Evolutionary conservation across 2,888 invertebrate species (phyloP).

Genomic region (Epistrophe eligans): DNA sequence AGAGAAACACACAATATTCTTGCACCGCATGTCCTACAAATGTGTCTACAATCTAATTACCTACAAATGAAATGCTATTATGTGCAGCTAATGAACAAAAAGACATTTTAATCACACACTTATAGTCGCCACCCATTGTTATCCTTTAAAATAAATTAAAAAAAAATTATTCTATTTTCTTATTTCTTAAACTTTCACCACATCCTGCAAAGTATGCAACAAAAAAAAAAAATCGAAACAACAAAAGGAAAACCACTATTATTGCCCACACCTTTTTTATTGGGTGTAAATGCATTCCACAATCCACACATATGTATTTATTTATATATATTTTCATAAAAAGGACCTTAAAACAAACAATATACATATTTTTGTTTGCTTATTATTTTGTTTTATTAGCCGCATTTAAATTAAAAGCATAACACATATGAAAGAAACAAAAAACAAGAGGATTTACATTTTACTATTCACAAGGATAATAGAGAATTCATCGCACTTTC

Average conservation of each 20-base stretch:
- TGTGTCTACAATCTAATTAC: conserved; percentile 71
- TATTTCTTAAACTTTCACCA: not conserved
- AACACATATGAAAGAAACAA: conserved; percentile 10
- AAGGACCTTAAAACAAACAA: conserved; percentile 17
- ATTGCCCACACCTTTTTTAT: not conserved
- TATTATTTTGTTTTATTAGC: conserved; percentile 72
- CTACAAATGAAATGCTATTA: conserved; percentile 62
- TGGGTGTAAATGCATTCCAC: conserved; percentile 3
- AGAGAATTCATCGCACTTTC: conserved; percentile 33
- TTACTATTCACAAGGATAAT: conserved; percentile 43
- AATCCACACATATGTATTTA: conserved; percentile 21
- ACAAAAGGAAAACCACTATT: conserved; percentile 51
- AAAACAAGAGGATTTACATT: conserved; percentile 42
- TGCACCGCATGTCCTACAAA: conserved; percentile 31
- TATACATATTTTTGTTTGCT: conserved; percentile 34
- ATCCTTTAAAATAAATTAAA: not conserved
- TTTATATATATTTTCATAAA: conserved; percentile 2
- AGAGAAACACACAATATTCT: conserved; percentile 1
- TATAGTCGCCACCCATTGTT: conserved; percentile 5
- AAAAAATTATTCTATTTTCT: not conserved
- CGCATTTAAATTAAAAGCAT: conserved; percentile 70
- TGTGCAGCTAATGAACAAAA: conserved; percentile 58
- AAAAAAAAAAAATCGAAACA: not conserved
- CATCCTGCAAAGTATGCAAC: conserved; percentile 3
- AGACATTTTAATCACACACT: conserved; percentile 20